Conservation (phyloP, 2,888 invertebrate species). For the Agapostemon virescens region DNA sequence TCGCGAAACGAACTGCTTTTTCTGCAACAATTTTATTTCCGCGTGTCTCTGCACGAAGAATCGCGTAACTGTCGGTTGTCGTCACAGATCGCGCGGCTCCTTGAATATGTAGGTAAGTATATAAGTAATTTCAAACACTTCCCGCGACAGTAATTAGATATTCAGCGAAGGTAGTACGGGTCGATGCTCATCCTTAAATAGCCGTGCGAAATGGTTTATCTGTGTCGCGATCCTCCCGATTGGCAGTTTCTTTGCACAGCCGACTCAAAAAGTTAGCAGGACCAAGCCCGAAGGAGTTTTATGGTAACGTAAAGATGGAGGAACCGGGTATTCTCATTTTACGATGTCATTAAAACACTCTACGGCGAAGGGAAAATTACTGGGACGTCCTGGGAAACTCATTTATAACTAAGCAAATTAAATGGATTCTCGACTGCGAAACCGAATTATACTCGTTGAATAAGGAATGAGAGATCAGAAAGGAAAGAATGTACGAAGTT, state of each 20-base stretch:
- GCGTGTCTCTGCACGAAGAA: no score
- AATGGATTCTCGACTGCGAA: constrained; percentile 4
- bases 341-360: constrained; percentile 38
- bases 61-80: no score
- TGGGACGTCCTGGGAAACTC: constrained; percentile 12
- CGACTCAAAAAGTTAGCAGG: background rate
- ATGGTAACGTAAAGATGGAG: constrained; percentile 1
- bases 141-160: background rate
- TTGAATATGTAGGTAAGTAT: background rate
- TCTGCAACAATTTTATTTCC: background rate
- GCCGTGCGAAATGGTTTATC: background rate
- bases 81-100: background rate
- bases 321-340: constrained; percentile 23
- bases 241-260: background rate
- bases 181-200: background rate
- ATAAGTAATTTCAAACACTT: background rate
- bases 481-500: background rate
- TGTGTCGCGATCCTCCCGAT: background rate
- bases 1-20: background rate
- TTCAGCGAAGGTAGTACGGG: background rate
- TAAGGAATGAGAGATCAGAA: background rate
- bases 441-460: constrained; percentile 13
- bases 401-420: constrained; percentile 32
- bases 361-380: constrained; percentile 22
- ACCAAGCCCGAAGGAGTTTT: constrained; percentile 5